Base-by-base conservation (phyloP, 2,113 vertebrate genomes). In the Dendrocopos noguchii region DNA sequence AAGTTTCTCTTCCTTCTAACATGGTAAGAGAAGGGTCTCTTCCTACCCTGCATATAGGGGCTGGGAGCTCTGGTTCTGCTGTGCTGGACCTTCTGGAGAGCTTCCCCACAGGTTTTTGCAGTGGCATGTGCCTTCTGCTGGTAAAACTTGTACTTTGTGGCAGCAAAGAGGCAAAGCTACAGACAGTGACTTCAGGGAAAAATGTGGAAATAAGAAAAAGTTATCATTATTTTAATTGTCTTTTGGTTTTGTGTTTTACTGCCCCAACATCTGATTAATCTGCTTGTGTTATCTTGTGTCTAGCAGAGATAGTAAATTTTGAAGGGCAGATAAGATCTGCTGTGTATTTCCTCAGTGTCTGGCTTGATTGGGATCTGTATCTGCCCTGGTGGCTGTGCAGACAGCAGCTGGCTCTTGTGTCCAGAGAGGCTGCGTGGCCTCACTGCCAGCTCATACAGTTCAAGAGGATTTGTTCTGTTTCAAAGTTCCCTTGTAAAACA, bases 1-100 rank as follows among this genome's bases (percentile, higher is more conserved):
- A 97, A 21, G 98, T 99, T 66, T 98, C 98, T 94, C 97, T 99
- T 53, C 98, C 99, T 91, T 96, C 97, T 64, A 97, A 97, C 47
- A 96, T 98, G 98, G 98, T 98, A 98, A 98, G 96, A 90, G 34
- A 95, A 91, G 34, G 39, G 46, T 42, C 24, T 80, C 1, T 66
- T 66, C 15, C 5, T 17, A 2, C 19, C 5, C 7, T 61, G 0
- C 8, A 27, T 22, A 56, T 80, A 31, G 27, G 33, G 65, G 7
- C 27, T 1, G 75, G 50, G 61, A 71, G 15, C 31, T 78, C 25
- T 46, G 66, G 1, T 57, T 22, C 56, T 67, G 28, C 50, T 68
- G 22, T 4, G 2, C 55, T 84, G 57, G 70, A 61, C 52, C 50
- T 4, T 28, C 42, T n/a, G 36, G 25, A 60, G 33, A 2, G 1